Conservation (phyloP, 2,113 vertebrate species). For the Cephalophus harveyi region DNA sequence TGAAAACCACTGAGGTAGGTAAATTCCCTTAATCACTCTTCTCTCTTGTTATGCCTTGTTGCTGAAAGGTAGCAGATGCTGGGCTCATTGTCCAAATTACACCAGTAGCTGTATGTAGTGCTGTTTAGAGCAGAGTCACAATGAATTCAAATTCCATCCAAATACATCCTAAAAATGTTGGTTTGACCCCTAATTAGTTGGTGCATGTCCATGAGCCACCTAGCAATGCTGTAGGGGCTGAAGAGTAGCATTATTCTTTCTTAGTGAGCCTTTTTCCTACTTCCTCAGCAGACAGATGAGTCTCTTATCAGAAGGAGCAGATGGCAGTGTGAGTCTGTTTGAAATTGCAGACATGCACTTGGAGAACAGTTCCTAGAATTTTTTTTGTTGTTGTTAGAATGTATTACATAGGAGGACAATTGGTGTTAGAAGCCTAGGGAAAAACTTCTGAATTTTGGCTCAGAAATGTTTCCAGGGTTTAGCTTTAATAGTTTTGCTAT, state of each 20-base stretch:
- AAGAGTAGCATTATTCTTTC: slow-evolving; percentile 73
- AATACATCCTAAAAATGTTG: slow-evolving; percentile 70
- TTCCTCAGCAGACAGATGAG: slow-evolving; percentile 80
- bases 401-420: slow-evolving; percentile 71
- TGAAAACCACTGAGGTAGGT: not conserved
- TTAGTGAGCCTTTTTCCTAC: slow-evolving; percentile 64
- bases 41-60: slow-evolving; percentile 57
- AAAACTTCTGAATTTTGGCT: slow-evolving; percentile 63
- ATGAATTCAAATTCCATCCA: slow-evolving; percentile 66
- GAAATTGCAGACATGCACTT: slow-evolving; percentile 76
- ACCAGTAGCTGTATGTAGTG: slow-evolving; percentile 38
- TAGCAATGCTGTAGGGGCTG: slow-evolving; percentile 62
- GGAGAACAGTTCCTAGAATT: slow-evolving; percentile 72
- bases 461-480: slow-evolving; percentile 58
- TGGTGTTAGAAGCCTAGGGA: slow-evolving; percentile 59
- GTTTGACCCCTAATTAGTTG: slow-evolving; percentile 78
- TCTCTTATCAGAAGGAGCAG: slow-evolving; percentile 85
- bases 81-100: slow-evolving; percentile 71
- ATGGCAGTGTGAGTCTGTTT: slow-evolving; percentile 79
- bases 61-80: slow-evolving; percentile 66
- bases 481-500: not conserved
- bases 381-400: slow-evolving; percentile 62
- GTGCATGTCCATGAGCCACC: slow-evolving; percentile 69
- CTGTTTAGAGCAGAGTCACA: slow-evolving; percentile 58
- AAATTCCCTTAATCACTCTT: slow-evolving; percentile 46